These are phyloP conservation scores for Azorinus chamasolen DNA, from an alignment of 2,888 invertebrate species.

Conservation along the genomic window DNA sequence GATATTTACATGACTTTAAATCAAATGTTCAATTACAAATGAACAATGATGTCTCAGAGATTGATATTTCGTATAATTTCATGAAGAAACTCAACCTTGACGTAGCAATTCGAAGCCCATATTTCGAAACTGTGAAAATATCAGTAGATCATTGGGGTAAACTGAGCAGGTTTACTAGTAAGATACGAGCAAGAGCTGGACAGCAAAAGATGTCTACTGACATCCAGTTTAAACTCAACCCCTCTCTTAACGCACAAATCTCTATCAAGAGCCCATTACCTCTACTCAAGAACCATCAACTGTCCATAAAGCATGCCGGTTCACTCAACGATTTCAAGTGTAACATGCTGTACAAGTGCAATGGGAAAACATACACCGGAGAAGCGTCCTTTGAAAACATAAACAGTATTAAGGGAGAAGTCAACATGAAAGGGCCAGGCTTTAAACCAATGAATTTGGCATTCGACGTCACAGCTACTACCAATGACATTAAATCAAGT, in stretches of 20 bases:
- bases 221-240: slow-evolving; percentile 34
- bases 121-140: slow-evolving; percentile 39
- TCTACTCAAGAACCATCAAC: slow-evolving; percentile 44
- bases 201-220: slow-evolving; percentile 15
- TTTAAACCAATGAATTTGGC: slow-evolving; percentile 27
- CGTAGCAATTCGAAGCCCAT: slow-evolving; percentile 42
- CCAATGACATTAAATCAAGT: no score
- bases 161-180: slow-evolving; percentile 22
- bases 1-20: slow-evolving; percentile 38
- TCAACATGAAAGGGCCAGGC: slow-evolving; percentile 45
- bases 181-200: slow-evolving; percentile 17
- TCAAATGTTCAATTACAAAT: slow-evolving; percentile 33
- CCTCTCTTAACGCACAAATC: slow-evolving; percentile 33
- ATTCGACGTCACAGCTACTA: no score
- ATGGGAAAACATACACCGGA: slow-evolving; percentile 42
- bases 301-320: slow-evolving; percentile 50
- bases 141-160: slow-evolving; percentile 52
- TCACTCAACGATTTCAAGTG: slow-evolving; percentile 43
- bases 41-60: slow-evolving; percentile 45
- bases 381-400: slow-evolving; percentile 44
- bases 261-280: slow-evolving; percentile 37
- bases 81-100: slow-evolving; percentile 43
- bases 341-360: slow-evolving; percentile 50
- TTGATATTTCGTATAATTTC: slow-evolving; percentile 27
- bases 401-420: slow-evolving; percentile 34